Percentiles rank a stretch among this genome's conserved stretches.
Evolutionary conservation across 92 coral and sea anemone species (phyloP).

Genomic region (Parazoanthus atlanticus): DNA sequence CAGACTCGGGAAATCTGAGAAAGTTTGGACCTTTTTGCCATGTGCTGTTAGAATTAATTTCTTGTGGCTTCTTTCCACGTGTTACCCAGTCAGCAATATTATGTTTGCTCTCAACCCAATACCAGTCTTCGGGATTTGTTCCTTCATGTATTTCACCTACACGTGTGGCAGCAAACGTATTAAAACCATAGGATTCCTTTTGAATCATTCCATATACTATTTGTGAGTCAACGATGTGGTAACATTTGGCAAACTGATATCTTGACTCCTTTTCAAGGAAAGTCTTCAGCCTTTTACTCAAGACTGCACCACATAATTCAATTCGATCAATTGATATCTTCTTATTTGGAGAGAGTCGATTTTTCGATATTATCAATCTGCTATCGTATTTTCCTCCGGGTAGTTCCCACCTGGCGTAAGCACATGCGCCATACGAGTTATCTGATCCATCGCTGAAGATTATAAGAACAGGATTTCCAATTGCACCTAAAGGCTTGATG

Average conservation of each 20-base stretch:
- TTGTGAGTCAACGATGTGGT: constrained; percentile 57
- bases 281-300: constrained; percentile 40
- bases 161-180: constrained; percentile 62
- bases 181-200: constrained; percentile 58
- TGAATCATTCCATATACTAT: constrained; percentile 54
- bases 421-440: constrained; percentile 65
- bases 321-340: constrained; percentile 46
- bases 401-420: constrained; percentile 62
- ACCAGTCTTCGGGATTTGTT: neutral
- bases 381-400: too few species aligned
- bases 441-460: constrained; percentile 58
- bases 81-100: too few species aligned
- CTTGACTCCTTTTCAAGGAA: constrained; percentile 42
- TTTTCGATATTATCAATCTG: constrained; percentile 44
- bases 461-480: constrained; percentile 23
- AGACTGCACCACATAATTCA: constrained; percentile 46
- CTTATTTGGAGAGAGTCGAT: constrained; percentile 45
- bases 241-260: constrained; percentile 31
- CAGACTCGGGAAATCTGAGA: too few species aligned
- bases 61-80: too few species aligned
- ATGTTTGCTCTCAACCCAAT: too few species aligned
- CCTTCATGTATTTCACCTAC: constrained; percentile 65
- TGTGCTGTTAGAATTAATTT: too few species aligned
- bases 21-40: too few species aligned
- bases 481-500: constrained; percentile 26